A percentile compares a stretch with the other conserved stretches of the same genome.
Conservation (phyloP, 2,797 vertebrate species). For the Eurystomus glaucurus region DNA sequence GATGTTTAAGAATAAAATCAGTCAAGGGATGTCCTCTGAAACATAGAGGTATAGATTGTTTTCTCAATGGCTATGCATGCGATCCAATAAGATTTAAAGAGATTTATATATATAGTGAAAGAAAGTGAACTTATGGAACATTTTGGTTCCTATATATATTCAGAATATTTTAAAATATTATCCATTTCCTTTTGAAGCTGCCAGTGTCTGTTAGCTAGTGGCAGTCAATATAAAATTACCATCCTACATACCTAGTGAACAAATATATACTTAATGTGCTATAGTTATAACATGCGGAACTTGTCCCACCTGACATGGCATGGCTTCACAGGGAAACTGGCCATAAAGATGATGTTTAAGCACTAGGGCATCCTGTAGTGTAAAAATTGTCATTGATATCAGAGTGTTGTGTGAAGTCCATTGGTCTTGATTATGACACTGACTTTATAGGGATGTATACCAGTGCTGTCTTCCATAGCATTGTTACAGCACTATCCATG, state of each 20-base stretch:
- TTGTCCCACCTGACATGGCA: not conserved
- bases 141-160: not conserved
- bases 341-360: not conserved
- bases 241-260: not conserved
- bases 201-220: not conserved
- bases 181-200: not conserved
- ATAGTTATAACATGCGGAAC: not conserved
- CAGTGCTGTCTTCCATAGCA: not conserved
- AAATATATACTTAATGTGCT: not conserved
- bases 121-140: not conserved
- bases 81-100: not conserved
- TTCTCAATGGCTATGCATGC: not conserved
- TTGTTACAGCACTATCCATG: rapidly evolving
- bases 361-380: not conserved
- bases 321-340: not conserved
- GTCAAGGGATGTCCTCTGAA: not conserved
- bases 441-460: rapidly evolving
- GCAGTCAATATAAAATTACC: not conserved
- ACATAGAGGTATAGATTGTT: not conserved
- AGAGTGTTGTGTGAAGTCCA: not conserved
- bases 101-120: not conserved
- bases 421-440: not conserved
- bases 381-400: not conserved
- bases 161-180: not conserved
- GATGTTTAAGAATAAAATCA: not conserved